Percentiles rank a stretch among this genome's conserved stretches.
These are phyloP conservation scores for Drosophila ficusphila DNA, from an alignment of 1,140 invertebrate species.

Conservation along the genomic window DNA sequence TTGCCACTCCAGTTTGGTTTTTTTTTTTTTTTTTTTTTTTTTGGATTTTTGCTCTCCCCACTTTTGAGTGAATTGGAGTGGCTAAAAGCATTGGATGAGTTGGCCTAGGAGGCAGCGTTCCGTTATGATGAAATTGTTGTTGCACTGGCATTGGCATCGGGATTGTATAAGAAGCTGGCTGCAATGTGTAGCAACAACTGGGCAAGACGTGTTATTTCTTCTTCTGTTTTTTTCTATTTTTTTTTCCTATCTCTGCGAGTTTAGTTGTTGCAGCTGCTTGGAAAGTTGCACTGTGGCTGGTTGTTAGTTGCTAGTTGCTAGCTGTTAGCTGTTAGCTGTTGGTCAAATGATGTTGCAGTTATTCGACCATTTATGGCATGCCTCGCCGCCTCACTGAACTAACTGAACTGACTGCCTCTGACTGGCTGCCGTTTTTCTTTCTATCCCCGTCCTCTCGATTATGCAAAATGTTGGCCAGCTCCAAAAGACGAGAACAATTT, in stretches of 20 bases:
- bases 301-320: neutral
- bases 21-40: neutral
- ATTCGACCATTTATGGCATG: constrained; percentile 74
- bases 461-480: neutral
- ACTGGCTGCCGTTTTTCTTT: too few species aligned
- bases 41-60: neutral
- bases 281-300: constrained; percentile 55
- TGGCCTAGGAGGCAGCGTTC: constrained; percentile 31
- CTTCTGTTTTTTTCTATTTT: neutral
- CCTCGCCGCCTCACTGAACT: constrained; percentile 42
- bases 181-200: constrained; percentile 44
- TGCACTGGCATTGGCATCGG: constrained; percentile 16
- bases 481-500: constrained; percentile 13
- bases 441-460: neutral
- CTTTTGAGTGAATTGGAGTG: neutral
- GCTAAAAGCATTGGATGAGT: neutral
- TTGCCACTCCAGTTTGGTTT: constrained; percentile 9
- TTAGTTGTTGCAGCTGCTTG: constrained; percentile 47
- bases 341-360: constrained; percentile 79
- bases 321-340: constrained; percentile 51
- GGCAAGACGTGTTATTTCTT: constrained; percentile 29
- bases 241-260: too few species aligned
- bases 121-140: constrained; percentile 58
- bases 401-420: constrained; percentile 14
- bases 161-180: constrained; percentile 49